These are phyloP conservation scores for Sinocyclocheilus anshuiensis DNA, from an alignment of 2,113 vertebrate species.

Conservation along the genomic window DNA sequence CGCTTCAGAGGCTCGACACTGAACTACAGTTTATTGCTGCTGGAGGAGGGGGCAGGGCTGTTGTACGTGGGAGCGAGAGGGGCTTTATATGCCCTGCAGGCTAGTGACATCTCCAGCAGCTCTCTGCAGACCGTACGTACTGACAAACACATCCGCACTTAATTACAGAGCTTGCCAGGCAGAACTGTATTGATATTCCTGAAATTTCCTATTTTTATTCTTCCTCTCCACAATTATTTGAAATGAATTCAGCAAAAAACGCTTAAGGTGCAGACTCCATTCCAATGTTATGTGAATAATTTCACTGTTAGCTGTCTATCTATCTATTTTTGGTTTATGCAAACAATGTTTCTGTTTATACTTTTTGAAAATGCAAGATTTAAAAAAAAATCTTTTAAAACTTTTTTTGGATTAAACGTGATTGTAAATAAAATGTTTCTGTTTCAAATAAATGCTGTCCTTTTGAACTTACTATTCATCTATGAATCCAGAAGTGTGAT, in stretches of 20 bases:
- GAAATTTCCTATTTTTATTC: not conserved
- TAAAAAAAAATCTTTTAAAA: too few relatives aligned
- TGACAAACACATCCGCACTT: conserved; percentile 15
- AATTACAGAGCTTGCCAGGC: not conserved
- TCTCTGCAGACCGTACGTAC: conserved; percentile 80
- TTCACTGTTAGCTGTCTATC: not conserved
- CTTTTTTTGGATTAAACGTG: not conserved
- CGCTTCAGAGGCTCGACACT: conserved; percentile 77
- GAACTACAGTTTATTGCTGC: conserved; percentile 89
- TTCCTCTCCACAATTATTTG: not conserved
- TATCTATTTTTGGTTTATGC: not conserved
- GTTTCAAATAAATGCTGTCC: not conserved
- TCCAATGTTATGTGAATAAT: not conserved
- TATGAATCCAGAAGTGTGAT: not conserved
- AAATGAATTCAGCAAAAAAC: not conserved
- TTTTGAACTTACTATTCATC: too few relatives aligned
- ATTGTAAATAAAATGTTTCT: not conserved
- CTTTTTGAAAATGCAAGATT: not conserved
- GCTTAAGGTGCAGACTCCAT: not conserved
- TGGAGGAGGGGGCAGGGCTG: conserved; percentile 83
- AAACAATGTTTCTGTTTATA: not conserved
- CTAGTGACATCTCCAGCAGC: conserved; percentile 79
- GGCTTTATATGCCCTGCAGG: conserved; percentile 86
- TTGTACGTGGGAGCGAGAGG: conserved; percentile 92
- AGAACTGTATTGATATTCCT: not conserved